These are phyloP conservation scores for Monoplex corrugatus DNA, from an alignment of 2,888 invertebrate species.

Conservation along the genomic window DNA sequence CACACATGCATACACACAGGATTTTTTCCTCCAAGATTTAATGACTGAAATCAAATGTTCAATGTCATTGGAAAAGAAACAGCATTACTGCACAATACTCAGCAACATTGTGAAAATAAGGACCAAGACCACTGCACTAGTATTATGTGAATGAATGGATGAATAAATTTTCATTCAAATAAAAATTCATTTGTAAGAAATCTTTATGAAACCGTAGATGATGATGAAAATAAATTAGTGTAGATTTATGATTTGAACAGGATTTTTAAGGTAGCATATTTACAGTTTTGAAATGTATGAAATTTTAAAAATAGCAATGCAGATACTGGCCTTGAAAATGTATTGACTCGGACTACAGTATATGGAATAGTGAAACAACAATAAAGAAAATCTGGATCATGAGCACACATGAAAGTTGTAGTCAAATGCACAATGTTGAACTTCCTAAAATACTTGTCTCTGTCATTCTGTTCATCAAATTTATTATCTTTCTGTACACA, in stretches of 20 bases:
- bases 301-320: not conserved
- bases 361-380: no score
- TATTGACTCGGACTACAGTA: no score
- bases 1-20: no score
- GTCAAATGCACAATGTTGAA: no score
- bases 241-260: not conserved
- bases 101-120: not conserved
- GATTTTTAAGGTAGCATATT: not conserved
- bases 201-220: no score
- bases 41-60: constrained; percentile 36
- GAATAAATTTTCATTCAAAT: not conserved
- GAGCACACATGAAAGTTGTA: no score
- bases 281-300: not conserved
- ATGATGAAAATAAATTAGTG: no score
- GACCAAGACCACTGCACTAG: not conserved
- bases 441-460: no score
- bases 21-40: not conserved
- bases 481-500: no score
- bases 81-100: constrained; percentile 34
- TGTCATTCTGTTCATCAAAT: no score
- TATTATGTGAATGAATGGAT: not conserved
- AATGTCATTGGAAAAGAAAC: constrained; percentile 22
- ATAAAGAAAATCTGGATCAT: no score
- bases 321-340: constrained; percentile 28
- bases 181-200: not conserved